Evolutionary conservation across 1,140 invertebrate species (phyloP), one percentile per base, ranked within the genome.

Genomic region (Achatina immaculata): DNA sequence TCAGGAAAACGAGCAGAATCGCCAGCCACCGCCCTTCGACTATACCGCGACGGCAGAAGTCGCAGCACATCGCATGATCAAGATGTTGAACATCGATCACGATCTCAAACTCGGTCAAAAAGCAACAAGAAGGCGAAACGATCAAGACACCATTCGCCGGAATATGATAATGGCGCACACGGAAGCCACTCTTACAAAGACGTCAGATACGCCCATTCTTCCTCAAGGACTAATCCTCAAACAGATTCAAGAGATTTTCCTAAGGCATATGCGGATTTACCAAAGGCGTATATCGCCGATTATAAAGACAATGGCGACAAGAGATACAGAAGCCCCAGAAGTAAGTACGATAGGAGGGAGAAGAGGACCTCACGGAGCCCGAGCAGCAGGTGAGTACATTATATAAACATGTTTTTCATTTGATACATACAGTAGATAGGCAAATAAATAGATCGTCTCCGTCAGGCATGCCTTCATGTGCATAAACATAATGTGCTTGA

Each of bases 21-120:
- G 7, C 89, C 89, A 21, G 86, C 84, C 28, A 86, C 88, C 51
- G 84, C 85, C 24, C 82, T 88, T n/a, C 40, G 89, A 55, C 78
- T 82, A 31, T 89, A 90, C 76, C 71, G 83, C 34, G 83, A 84
- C 75, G 85, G 84, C 40, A 75, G 85, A 68, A 88, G 88, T 81
- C 84, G 83, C 74, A 87, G 87, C 74, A 85, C 84, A 45, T 88
- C 87, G 38, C 88, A 85, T 74, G 66, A 84, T 40, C 81, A 82
- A 43, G 75, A 69, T 48, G 81, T 77, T 36, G 65, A 83, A 74
- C 85, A 84, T 82, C 79, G 82, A 69, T 83, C 81, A 55, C 73
- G 62, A 77, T 74, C 78, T 21, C 81, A 84, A 34, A 82, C 40
- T 76, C 83, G 72, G 81, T 73, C 81, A 51, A 85, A 68, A 75